Evolutionary conservation across 2,888 invertebrate species (phyloP), one percentile per base, ranked within the genome.

Genomic region (Noctua comes): DNA sequence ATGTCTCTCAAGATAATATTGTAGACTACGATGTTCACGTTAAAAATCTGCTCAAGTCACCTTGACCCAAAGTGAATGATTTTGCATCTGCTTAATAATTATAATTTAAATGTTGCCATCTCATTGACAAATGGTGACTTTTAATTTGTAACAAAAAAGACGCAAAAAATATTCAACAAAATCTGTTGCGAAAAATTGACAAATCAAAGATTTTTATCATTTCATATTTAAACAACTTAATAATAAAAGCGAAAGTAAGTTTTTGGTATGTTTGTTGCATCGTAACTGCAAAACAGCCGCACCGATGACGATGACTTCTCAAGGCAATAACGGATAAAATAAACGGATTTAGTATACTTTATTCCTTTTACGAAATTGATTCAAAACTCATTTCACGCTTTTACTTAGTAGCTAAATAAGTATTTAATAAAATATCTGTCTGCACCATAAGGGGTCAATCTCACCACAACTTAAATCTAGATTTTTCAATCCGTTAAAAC

Each of bases 31-130:
- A n/a, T 40, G 11, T 48, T 48, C 10, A n/a, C n/a, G 10, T 69
- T 24, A n/a, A 69, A 79, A 77, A 64, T 57, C 16, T 54, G 6
- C 21, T 59, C 18, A 40, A n/a, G 6, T 54, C 40, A 64, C 87
- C 87, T 77, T 86, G 87, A 74, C 77, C 16, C 16, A 46, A 10
- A 79, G 64, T 66, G 40, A 83, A 64, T 65, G 36, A 77, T 74
- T 86, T 76, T 73, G 54, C 59, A 77, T 75, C n/a, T 69, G 10
- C 51, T 59, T 73, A 65, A 24, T 74, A 51, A 57, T 65, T 74
- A n/a, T 64, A 62, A 71, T 64, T 81, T 31, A 54, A 57, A 68
- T 43, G 27, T 68, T 72, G 31, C 31, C 70, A 46, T 59, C 48
- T 27, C 27, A 36, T 13, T 73, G 40, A 73, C 68, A 46, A 74